Conservation (phyloP, 2,797 vertebrate genomes). For the Pseudomugil gertrudae region DNA sequence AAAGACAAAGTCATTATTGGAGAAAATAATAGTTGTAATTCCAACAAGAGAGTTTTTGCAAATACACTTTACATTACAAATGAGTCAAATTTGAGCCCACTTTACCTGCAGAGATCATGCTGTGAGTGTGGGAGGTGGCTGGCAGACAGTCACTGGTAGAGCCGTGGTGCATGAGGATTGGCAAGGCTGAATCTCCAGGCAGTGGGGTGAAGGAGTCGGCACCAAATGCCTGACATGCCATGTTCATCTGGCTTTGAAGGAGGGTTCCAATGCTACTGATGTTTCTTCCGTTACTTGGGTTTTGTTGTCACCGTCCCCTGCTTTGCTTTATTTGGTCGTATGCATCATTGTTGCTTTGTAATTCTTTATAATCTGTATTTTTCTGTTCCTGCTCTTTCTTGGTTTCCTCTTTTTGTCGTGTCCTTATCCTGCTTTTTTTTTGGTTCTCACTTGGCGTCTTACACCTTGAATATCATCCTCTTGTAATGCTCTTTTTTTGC, state of each 20-base stretch:
- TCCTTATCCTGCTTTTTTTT: conserved; percentile 13
- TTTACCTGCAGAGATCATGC: conserved; percentile 90
- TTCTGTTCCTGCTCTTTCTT: conserved; percentile 4
- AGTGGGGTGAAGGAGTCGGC: conserved; percentile 89
- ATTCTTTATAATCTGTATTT: conserved; percentile 9
- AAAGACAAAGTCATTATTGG: background rate
- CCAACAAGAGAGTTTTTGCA: background rate
- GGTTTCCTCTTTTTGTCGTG: conserved; percentile 8
- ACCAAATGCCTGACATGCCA: conserved; percentile 93
- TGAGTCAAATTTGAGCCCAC: background rate
- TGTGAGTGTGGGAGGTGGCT: conserved; percentile 88
- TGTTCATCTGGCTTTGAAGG: conserved; percentile 56
- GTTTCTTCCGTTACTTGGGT: conserved; percentile 6
- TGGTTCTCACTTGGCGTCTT: background rate
- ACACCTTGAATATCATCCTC: conserved; percentile 15
- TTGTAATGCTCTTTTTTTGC: conserved; percentile 18
- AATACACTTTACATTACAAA: background rate
- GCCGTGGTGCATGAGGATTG: conserved; percentile 94
- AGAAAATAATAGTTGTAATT: background rate
- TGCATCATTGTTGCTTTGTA: conserved; percentile 8
- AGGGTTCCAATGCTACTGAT: conserved; percentile 2
- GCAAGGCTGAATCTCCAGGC: conserved; percentile 88
- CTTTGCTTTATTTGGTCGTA: no score
- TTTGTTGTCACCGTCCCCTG: background rate
- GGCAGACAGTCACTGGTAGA: conserved; percentile 90